Conservation (phyloP, 2,797 vertebrate genomes). For the Natrix natrix region DNA sequence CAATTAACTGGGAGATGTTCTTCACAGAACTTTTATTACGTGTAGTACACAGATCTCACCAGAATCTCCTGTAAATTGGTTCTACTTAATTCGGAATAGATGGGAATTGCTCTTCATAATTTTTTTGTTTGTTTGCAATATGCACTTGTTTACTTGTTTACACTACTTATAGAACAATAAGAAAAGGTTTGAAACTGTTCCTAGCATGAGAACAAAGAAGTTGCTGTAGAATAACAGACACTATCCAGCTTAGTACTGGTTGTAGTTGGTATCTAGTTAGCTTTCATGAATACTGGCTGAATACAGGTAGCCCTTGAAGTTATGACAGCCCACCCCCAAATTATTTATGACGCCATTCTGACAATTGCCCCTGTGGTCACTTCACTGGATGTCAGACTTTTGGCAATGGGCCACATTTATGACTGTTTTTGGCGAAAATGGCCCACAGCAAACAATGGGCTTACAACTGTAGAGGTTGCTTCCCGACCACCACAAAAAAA, state of each 20-base stretch:
- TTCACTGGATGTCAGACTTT: not conserved
- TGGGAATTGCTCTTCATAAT: not conserved
- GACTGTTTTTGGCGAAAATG: not conserved
- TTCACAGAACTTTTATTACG: not conserved
- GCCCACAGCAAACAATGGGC: not conserved
- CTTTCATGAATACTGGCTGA: not conserved
- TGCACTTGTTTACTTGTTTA: not conserved
- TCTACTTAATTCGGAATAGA: not conserved
- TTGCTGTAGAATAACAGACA: not conserved
- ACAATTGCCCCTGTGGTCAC: not conserved
- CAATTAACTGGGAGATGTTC: not conserved
- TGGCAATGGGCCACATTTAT: not conserved
- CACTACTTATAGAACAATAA: not conserved
- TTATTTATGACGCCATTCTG: too few species aligned
- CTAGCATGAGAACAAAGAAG: not conserved
- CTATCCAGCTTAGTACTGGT: not conserved
- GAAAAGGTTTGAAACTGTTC: not conserved
- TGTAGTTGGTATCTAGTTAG: not conserved
- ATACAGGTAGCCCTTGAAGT: not conserved
- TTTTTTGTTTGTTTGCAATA: not conserved
- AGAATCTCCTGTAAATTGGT: not conserved
- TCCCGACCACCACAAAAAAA: not conserved
- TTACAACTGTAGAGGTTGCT: not conserved
- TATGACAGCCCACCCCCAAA: not conserved
- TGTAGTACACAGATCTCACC: not conserved